A percentile compares a stretch with the other conserved stretches of the same genome.
Conservation (phyloP, 2,888 invertebrate species). For the Calliscelio sp. region DNA sequence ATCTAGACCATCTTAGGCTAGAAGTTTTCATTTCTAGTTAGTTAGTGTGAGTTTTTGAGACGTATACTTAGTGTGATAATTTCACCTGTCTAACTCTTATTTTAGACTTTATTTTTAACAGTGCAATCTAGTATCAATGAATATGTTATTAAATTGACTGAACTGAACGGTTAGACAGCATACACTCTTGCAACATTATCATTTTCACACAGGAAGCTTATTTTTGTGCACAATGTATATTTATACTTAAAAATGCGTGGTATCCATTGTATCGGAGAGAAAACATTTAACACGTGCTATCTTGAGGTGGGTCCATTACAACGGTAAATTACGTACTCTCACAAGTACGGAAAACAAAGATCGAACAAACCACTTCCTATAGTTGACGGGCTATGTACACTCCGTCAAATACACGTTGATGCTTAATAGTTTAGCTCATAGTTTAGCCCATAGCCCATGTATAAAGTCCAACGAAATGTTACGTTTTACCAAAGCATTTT, state of each 20-base stretch:
- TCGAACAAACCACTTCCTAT: constrained; percentile 38
- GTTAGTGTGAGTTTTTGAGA: too few relatives aligned
- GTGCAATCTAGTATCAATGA: too few relatives aligned
- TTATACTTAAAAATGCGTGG: neutral
- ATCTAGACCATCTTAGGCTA: too few relatives aligned
- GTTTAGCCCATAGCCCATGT: too few relatives aligned
- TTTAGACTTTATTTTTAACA: too few relatives aligned
- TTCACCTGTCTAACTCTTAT: too few relatives aligned
- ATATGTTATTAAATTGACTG: too few relatives aligned
- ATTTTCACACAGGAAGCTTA: constrained; percentile 1
- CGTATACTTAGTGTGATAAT: too few relatives aligned
- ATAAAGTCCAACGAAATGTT: too few relatives aligned
- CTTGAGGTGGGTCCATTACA: constrained; percentile 69
- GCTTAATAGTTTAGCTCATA: constrained; percentile 31
- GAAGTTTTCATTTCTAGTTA: too few relatives aligned
- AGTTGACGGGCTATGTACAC: constrained; percentile 8
- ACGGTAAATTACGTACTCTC: constrained; percentile 67
- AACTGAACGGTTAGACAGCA: too few relatives aligned
- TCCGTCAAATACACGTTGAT: neutral
- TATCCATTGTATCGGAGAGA: constrained; percentile 19
- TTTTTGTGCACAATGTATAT: neutral
- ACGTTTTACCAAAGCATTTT: too few relatives aligned
- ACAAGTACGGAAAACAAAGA: constrained; percentile 48
- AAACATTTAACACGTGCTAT: constrained; percentile 21
- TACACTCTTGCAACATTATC: neutral